These are phyloP conservation scores for Sarcophaga variegata DNA, from an alignment of 2,888 invertebrate species.

Conservation along the genomic window DNA sequence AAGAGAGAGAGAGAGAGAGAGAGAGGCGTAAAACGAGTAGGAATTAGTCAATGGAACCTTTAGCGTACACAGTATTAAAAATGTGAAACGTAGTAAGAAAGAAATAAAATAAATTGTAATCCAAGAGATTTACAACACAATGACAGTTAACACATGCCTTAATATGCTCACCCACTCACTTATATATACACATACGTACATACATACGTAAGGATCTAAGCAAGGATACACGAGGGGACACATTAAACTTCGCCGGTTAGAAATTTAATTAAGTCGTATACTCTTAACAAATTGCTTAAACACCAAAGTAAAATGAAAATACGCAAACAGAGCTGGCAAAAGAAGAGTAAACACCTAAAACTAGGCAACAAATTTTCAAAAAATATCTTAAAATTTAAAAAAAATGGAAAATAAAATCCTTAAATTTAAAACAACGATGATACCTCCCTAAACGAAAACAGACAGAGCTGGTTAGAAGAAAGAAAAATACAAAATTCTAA, in stretches of 20 bases:
- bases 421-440: not conserved
- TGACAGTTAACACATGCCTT: conserved; percentile 44
- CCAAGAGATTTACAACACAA: conserved; percentile 51
- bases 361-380: not conserved
- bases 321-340: not conserved
- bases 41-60: not conserved
- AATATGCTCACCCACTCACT: not conserved
- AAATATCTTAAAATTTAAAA: not conserved
- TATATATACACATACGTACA: not conserved
- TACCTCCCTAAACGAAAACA: not conserved
- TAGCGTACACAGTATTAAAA: not conserved
- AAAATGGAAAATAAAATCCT: not conserved
- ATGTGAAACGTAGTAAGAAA: not conserved
- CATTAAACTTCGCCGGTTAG: conserved; percentile 10
- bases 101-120: conserved; percentile 47
- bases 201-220: too few species aligned
- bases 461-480: not conserved
- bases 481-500: not conserved
- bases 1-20: not conserved
- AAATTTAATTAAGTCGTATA: conserved; percentile 35
- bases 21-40: not conserved
- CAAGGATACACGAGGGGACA: too few species aligned
- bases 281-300: conserved; percentile 32
- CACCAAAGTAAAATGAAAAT: not conserved
- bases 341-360: not conserved